Conservation (phyloP, 2,113 vertebrate genomes). For the Callipepla squamata region DNA sequence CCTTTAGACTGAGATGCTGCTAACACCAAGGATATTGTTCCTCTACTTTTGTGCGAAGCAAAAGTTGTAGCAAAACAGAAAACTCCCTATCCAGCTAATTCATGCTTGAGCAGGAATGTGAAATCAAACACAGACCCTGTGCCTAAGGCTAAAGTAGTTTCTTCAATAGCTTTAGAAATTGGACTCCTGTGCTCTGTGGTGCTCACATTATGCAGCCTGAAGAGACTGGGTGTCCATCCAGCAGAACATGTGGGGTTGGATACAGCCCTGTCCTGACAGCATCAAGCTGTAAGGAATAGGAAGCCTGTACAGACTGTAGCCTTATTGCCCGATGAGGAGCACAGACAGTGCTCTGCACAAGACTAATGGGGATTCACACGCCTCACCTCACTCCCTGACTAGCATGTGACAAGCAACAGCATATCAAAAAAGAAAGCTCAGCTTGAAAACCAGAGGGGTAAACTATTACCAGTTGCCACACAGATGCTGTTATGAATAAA, state of each 20-base stretch:
- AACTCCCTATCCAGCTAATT: not conserved
- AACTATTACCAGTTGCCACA: not conserved
- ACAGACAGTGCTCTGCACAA: not conserved
- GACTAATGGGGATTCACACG: not conserved
- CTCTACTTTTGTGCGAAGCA: not conserved
- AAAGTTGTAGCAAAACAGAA: not conserved
- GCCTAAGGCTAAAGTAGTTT: not conserved
- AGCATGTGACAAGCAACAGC: not conserved
- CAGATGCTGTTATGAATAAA: not conserved
- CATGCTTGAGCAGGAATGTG: not conserved
- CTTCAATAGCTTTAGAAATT: not conserved
- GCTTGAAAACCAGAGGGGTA: not conserved
- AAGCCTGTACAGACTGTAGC: not conserved
- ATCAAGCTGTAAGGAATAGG: not conserved
- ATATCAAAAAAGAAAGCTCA: not conserved
- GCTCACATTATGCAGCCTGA: not conserved
- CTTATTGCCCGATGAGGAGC: not conserved
- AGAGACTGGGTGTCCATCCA: not conserved
- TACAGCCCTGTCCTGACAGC: not conserved
- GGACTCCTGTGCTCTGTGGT: not conserved
- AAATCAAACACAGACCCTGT: not conserved
- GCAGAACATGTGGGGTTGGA: not conserved
- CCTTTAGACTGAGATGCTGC: not conserved
- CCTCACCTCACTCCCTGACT: not conserved
- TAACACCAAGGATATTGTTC: not conserved